phyloP scores from a whole-genome alignment of 2,113 vertebrate species.

The Ciconia boyciana region DNA sequence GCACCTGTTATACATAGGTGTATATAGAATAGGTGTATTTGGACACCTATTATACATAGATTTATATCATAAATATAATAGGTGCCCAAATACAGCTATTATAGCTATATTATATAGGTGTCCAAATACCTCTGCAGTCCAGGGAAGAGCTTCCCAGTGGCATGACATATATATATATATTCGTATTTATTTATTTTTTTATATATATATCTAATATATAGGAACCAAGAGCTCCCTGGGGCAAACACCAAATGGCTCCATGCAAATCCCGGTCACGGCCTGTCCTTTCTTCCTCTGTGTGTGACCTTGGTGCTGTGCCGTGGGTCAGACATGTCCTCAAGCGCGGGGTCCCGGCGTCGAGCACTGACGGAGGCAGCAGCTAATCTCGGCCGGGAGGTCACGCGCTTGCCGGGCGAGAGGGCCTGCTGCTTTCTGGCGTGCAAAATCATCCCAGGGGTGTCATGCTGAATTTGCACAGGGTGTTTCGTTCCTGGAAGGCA shows the following conservation, averaged over 20 bases:
- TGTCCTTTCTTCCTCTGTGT: neutral
- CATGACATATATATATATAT: neutral
- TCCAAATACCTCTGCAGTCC: neutral
- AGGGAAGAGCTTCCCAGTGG: neutral
- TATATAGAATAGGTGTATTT: too few species aligned
- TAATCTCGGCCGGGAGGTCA: neutral
- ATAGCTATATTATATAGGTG: neutral
- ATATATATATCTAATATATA: neutral
- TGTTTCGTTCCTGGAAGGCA: neutral
- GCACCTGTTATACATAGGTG: too few species aligned
- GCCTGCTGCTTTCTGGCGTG: neutral
- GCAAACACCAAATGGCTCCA: neutral
- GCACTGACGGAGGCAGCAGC: neutral
- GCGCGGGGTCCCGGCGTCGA: accelerated
- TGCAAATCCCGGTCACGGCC: neutral
- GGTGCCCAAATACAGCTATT: accelerated
- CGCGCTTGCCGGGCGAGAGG: accelerated
- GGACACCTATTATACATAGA: too few species aligned
- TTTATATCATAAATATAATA: too few species aligned
- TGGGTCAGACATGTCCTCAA: neutral
- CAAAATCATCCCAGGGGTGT: neutral
- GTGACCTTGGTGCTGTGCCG: neutral
- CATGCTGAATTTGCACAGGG: neutral
- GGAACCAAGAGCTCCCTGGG: neutral
- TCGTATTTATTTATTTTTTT: neutral